Conservation (phyloP, 2,113 vertebrate species). For the Hemiscyllium ocellatum region DNA sequence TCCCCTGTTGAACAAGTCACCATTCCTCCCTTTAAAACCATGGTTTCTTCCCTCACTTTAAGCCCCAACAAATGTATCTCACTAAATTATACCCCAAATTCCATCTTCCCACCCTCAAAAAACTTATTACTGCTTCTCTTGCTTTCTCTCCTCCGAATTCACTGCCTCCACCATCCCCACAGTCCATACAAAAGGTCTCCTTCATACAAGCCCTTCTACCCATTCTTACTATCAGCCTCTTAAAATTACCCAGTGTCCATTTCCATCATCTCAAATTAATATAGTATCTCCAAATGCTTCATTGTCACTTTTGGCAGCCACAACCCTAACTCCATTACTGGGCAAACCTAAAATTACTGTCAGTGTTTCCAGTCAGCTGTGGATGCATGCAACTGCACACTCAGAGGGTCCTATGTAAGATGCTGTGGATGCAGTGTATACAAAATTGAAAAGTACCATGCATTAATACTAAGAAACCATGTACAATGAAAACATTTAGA, state of each 20-base stretch:
- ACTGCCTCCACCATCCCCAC: background rate
- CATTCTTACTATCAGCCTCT: background rate
- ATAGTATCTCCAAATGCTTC: background rate
- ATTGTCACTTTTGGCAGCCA: background rate
- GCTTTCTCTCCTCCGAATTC: background rate
- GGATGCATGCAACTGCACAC: too few relatives aligned
- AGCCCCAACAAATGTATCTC: background rate
- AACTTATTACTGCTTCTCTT: background rate
- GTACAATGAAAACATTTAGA: too few relatives aligned
- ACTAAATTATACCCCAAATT: background rate
- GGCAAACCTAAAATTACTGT: background rate
- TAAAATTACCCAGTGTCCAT: background rate
- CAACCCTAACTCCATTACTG: background rate
- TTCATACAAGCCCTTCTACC: background rate
- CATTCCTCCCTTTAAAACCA: background rate
- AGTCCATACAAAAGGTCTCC: background rate
- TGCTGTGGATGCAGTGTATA: too few relatives aligned
- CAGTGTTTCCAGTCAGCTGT: too few relatives aligned
- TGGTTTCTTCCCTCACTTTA: background rate
- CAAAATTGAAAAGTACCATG: too few relatives aligned
- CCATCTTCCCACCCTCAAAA: background rate
- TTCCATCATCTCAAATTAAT: background rate
- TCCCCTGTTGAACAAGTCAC: background rate
- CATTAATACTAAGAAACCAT: too few relatives aligned
- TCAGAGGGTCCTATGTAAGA: too few relatives aligned